Evolutionary conservation across 2,113 vertebrate genomes (phyloP).

Genomic region (Ameiurus melas): DNA sequence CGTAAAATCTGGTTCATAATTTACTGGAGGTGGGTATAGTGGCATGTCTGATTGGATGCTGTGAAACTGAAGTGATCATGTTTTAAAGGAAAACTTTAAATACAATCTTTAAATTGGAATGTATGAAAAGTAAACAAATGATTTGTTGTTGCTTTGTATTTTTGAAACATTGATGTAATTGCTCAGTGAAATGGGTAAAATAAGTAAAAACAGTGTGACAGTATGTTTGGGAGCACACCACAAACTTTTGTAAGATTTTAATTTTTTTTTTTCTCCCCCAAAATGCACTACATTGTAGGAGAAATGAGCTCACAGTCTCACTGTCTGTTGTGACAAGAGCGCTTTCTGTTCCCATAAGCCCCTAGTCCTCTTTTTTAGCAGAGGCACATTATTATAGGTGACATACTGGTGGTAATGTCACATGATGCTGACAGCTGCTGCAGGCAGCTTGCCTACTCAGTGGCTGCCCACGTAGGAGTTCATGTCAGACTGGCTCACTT

Average conservation of each 20-base stretch:
- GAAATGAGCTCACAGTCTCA: slow-evolving; percentile 26
- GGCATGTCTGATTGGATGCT: not conserved
- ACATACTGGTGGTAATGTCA: slow-evolving; percentile 45
- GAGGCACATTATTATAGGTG: slow-evolving; percentile 41
- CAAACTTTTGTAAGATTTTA: not conserved
- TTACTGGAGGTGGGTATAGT: not conserved
- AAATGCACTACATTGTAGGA: slow-evolving; percentile 7
- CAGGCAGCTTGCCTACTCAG: slow-evolving; percentile 38
- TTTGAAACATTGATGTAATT: not conserved
- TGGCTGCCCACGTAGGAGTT: slow-evolving; percentile 41
- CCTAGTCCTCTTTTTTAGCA: slow-evolving; percentile 37
- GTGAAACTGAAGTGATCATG: not conserved
- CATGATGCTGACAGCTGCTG: slow-evolving; percentile 45
- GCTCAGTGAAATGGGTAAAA: not conserved
- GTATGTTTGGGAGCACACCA: not conserved
- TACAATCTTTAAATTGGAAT: not conserved
- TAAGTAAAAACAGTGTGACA: not conserved
- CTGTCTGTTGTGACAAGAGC: slow-evolving; percentile 27
- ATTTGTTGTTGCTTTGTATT: not conserved
- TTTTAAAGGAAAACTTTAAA: not conserved
- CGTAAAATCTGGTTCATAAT: slow-evolving; percentile 4
- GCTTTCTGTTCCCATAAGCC: slow-evolving; percentile 29
- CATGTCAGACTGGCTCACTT: slow-evolving; percentile 32
- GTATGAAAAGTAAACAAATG: not conserved
- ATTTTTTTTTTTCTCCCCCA: not conserved